Percentiles rank a stretch among this genome's conserved stretches.
Conservation (phyloP, 2,113 vertebrate genomes). For the Pollimyrus isidori region DNA sequence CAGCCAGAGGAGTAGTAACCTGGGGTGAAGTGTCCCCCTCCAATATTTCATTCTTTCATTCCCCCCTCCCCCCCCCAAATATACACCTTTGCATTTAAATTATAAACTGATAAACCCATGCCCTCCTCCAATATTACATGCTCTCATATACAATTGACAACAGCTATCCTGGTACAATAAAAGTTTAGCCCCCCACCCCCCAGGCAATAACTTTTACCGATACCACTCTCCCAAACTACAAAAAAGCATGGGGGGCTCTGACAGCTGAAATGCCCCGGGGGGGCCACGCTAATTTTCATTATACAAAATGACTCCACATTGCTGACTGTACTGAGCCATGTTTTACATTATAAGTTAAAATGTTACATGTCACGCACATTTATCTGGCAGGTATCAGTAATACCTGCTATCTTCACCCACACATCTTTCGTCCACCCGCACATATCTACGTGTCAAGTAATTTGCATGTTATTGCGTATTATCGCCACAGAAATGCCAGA, state of each 20-base stretch:
- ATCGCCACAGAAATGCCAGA: neutral
- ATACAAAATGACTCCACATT: neutral
- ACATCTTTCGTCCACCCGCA: neutral
- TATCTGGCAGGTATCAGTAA: neutral
- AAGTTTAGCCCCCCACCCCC: neutral
- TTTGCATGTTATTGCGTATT: neutral
- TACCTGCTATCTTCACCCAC: neutral
- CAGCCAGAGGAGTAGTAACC: neutral
- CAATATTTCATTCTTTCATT: neutral
- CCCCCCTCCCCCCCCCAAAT: neutral
- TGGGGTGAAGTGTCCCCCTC: neutral
- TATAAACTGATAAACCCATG: neutral
- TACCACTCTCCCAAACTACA: neutral
- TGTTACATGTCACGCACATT: neutral
- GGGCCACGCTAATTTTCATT: neutral
- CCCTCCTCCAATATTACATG: neutral
- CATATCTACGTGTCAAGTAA: neutral
- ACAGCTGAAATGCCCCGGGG: neutral
- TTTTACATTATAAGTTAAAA: neutral
- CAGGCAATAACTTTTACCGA: neutral
- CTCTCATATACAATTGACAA: neutral
- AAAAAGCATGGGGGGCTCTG: neutral
- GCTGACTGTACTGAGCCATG: neutral
- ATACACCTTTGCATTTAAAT: neutral
- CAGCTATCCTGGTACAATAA: neutral